A percentile compares a stretch with the other conserved stretches of the same genome.
Evolutionary conservation across 1,140 invertebrate genomes (phyloP).

Genomic region (Anastatus disparis): DNA sequence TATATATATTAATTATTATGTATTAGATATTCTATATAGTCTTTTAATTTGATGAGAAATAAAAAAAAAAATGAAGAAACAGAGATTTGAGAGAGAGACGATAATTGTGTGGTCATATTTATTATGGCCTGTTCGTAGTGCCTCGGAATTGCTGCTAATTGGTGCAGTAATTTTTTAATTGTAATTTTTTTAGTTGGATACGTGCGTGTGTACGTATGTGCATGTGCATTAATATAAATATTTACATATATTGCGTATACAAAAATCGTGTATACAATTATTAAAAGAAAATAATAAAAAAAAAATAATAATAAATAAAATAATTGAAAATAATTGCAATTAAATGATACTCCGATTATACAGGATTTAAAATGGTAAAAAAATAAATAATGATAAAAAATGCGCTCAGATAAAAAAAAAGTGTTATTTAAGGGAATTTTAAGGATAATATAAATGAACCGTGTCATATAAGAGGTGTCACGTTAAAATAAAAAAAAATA

Average conservation of each 20-base stretch:
- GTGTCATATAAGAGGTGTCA: constrained; percentile 57
- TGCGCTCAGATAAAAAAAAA: constrained; percentile 24
- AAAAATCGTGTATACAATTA: constrained; percentile 62
- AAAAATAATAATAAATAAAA: constrained; percentile 36
- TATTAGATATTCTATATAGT: constrained; percentile 62
- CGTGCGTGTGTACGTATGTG: constrained; percentile 35
- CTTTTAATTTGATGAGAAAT: constrained; percentile 62
- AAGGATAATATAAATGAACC: constrained; percentile 45
- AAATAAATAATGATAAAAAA: constrained; percentile 17
- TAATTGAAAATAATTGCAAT: constrained; percentile 58
- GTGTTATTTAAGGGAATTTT: constrained; percentile 27
- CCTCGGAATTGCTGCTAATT: constrained; percentile 67
- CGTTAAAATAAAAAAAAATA: constrained; percentile 54
- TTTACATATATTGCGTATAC: constrained; percentile 36
- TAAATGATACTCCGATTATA: constrained; percentile 61
- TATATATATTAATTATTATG: constrained; percentile 55
- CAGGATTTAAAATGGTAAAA: constrained; percentile 52
- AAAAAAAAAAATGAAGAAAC: constrained; percentile 38
- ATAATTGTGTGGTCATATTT: constrained; percentile 66
- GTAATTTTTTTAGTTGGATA: constrained; percentile 59
- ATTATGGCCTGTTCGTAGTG: constrained; percentile 67
- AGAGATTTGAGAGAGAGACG: constrained; percentile 65
- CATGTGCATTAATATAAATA: constrained; percentile 43
- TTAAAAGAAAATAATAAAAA: constrained; percentile 41
- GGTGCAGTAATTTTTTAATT: constrained; percentile 65